Evolutionary conservation across 64 coral and sea anemone genomes (phyloP).

Genomic region (Astreopora myriophthalma): DNA sequence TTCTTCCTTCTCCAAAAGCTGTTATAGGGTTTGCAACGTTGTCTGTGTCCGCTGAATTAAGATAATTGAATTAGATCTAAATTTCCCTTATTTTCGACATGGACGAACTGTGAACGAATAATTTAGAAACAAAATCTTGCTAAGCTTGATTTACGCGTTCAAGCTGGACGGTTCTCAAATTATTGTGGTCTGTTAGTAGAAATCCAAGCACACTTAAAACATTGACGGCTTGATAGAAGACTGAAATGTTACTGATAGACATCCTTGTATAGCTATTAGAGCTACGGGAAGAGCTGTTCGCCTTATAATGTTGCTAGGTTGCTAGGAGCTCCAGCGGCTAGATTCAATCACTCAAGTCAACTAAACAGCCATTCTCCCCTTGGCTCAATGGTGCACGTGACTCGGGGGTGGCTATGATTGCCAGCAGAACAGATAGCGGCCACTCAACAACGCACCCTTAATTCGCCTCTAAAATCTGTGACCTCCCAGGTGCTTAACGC

Average conservation of each 20-base stretch:
- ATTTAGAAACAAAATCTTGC: background rate
- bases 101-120: background rate
- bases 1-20: background rate
- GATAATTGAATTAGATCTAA: background rate
- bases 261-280: too few relatives aligned
- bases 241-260: background rate
- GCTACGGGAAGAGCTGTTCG: too few relatives aligned
- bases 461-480: slow-evolving; percentile 26
- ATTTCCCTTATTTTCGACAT: background rate
- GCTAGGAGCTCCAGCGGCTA: too few relatives aligned
- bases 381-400: background rate
- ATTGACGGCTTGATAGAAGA: background rate
- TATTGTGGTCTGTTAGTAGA: background rate
- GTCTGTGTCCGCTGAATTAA: background rate
- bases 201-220: background rate
- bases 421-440: background rate
- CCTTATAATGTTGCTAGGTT: background rate
- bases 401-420: background rate
- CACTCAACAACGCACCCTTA: slow-evolving; percentile 35
- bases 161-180: background rate
- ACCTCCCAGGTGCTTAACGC: slow-evolving; percentile 16
- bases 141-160: background rate
- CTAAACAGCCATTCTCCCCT: background rate
- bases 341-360: background rate
- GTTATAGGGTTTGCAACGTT: too few relatives aligned